phyloP scores from a whole-genome alignment of 2,888 invertebrate genomes.

The Syrphus vitripennis region DNA sequence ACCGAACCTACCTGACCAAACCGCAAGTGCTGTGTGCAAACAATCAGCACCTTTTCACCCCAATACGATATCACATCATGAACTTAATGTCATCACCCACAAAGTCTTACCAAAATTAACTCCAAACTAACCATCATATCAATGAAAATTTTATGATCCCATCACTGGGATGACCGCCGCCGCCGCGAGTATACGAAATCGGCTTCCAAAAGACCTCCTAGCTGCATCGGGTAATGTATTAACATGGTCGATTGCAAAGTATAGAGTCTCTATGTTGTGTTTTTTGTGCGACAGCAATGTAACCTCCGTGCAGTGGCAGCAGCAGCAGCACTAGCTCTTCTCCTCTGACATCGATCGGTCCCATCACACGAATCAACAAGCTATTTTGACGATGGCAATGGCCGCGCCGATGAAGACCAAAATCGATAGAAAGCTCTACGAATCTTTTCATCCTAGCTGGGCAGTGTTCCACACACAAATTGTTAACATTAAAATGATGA shows the following conservation, averaged over 20 bases:
- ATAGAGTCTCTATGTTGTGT: background rate
- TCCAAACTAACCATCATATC: conserved; percentile 41
- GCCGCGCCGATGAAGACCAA: background rate
- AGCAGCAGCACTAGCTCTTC: background rate
- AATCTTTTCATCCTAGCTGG: background rate
- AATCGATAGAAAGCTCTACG: conserved; percentile 45
- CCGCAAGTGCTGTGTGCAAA: conserved; percentile 24
- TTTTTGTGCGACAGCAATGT: conserved; percentile 10
- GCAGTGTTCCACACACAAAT: conserved; percentile 61
- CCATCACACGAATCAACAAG: conserved; percentile 40
- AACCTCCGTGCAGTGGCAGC: conserved; percentile 25
- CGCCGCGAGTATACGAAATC: background rate
- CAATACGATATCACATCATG: conserved; percentile 61
- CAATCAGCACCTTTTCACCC: conserved; percentile 68
- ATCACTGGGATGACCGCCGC: conserved; percentile 46
- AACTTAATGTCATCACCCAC: conserved; percentile 60
- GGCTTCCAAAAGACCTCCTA: conserved; percentile 5
- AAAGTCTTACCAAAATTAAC: conserved; percentile 19
- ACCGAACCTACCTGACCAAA: conserved; percentile 37
- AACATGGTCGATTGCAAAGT: background rate
- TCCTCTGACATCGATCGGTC: conserved; percentile 29
- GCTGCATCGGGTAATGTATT: background rate
- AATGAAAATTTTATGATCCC: conserved; percentile 50
- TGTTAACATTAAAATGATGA: conserved; percentile 71
- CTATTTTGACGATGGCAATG: background rate